Evolutionary conservation across 2,888 invertebrate genomes (phyloP), one percentile per base, ranked within the genome.

Genomic region (Acronicta aceris): DNA sequence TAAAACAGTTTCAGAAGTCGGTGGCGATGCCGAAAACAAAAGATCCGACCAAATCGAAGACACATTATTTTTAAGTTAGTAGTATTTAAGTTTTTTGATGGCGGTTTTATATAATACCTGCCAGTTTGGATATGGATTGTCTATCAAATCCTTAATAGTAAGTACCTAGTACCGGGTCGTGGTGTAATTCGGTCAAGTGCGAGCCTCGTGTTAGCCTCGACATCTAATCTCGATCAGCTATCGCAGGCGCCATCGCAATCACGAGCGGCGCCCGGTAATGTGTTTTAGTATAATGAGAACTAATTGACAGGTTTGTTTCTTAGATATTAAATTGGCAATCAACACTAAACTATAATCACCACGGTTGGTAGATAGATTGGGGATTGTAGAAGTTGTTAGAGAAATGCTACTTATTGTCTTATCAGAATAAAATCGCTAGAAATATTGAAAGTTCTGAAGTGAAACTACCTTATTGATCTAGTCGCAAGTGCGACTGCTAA

Each of bases 181-280:
- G 49, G 17, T 56, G 46, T 73, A 75, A 65, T 74, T 70, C 71
- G 77, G 74, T 67, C 69, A 70, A 70, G 69, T 61, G 69, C 68
- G 73, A 70, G 46, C 43, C 46, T 50, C 56, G 47, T 38, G 54
- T 59, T 17, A 52, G 72, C 72, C 42, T 73, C 69, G 73, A 57
- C 62, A 70, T 72, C 69, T 70, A 54, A 70, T 70, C 73, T 61
- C 56, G 73, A 70, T 70, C 68, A 63, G 58, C 43, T 60, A 73
- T 76, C 76, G 33, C 43, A 62, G 76, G 74, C 73, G 76, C 74
- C 74, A 51, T 45, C 66, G 71, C 59, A 53, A 54, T 65, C 53
- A 48, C 47, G 58, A 59, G 36, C 53, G 71, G 66, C 66, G 71
- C 59, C 59, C 25, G n/a, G 27, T 68, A 71, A 68, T 71, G 65